Evolutionary conservation across 2,113 vertebrate genomes (phyloP), one percentile per base, ranked within the genome.

Genomic region (Kryptolebias marmoratus): DNA sequence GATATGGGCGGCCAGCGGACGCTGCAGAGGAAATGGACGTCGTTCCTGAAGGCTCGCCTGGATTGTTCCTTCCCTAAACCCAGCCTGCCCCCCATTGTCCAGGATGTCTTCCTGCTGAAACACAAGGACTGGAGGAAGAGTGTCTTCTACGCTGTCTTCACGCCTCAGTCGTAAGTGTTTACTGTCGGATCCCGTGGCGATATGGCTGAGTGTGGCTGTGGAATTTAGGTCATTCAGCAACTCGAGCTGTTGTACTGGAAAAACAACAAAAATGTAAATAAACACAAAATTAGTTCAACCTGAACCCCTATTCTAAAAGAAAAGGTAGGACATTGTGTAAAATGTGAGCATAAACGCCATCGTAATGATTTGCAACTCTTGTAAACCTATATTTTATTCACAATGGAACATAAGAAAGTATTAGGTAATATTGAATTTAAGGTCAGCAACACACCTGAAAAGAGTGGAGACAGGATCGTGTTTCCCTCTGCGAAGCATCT

Each of bases 21-120:
- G 0, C 82, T 95, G 65, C 94, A 94, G 79, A 94, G 85, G 86
- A 93, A 91, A 80, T 93, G 93, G 94, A 94, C 93, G 0, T 90
- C 89, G 0, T 95, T 96, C 83, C 77, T 95, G 68, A 95, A 95
- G 82, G 89, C 93, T 69, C 90, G 82, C 69, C 90, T 95, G 73
- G 76, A 93, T 77, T 94, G 94, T 75, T 93, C 93, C 27, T 10
- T 92, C 55, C 89, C 90, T 30, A 90, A 92, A 75, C 86, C 86
- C 54, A 92, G 88, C 79, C 88, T 95, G 87, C 92, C 91, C 55
- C 92, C 92, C 72, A 62, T 95, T 75, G 86, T 94, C 67, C 93
- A 93, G 73, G 94, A 95, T 62, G 86, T 94, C 74, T 96, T 95
- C 84, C 87, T 94, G 55, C 90, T 96, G 5, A 90, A 82, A 65